Conservation (phyloP, 2,113 vertebrate species). For the Marcusenius ussheri region DNA sequence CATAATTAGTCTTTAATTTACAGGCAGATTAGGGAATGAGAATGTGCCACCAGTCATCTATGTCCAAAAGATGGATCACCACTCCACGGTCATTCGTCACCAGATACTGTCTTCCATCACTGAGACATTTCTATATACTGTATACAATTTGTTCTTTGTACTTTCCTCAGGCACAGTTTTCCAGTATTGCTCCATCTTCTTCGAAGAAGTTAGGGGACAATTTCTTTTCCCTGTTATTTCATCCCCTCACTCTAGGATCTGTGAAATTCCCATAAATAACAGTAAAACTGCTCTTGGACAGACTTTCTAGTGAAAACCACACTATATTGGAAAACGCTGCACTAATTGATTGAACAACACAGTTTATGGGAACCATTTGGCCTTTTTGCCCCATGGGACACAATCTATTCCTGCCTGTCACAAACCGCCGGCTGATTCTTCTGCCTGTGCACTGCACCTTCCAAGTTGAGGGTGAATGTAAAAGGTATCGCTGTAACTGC, state of each 20-base stretch:
- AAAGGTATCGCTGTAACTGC: neutral
- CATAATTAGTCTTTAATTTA: neutral
- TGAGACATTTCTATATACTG: neutral
- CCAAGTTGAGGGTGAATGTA: neutral
- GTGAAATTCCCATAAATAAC: neutral
- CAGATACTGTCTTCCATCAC: neutral
- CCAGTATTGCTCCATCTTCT: neutral
- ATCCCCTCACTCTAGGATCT: neutral
- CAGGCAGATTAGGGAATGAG: neutral
- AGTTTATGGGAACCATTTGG: neutral
- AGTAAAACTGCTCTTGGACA: neutral
- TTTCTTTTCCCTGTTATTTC: neutral
- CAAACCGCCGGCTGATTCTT: neutral
- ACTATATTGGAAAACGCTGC: neutral
- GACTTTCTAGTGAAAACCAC: neutral
- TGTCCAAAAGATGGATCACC: neutral
- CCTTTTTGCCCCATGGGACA: neutral
- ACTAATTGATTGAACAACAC: neutral
- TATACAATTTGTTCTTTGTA: neutral
- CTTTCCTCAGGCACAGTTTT: neutral
- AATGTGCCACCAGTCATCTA: neutral
- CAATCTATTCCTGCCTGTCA: neutral
- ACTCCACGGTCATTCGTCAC: neutral
- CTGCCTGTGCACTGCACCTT: neutral
- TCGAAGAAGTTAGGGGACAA: neutral